Percentiles rank a stretch among this genome's conserved stretches.
Evolutionary conservation across 2,113 vertebrate genomes (phyloP).

Genomic region (Corythornis cristatus): DNA sequence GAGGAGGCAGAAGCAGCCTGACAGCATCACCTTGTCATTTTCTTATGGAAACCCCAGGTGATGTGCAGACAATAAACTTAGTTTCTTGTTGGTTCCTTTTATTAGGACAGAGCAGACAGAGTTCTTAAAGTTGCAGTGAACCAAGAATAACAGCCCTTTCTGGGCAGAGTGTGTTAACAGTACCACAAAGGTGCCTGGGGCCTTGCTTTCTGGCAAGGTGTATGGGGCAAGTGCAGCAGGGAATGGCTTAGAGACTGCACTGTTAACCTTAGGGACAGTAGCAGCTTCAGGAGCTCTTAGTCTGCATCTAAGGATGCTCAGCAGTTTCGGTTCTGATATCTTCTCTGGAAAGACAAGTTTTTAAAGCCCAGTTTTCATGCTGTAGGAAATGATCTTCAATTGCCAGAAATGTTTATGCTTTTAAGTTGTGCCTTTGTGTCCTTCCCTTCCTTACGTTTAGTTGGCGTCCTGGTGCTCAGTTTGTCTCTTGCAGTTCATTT

Average conservation of each 20-base stretch:
- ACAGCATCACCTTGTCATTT: neutral
- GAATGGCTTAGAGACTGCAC: neutral
- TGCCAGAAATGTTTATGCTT: neutral
- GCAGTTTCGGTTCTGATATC: neutral
- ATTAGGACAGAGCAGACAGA: neutral
- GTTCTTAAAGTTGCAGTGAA: neutral
- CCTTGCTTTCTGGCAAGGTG: neutral
- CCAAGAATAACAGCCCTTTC: neutral
- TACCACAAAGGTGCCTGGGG: neutral
- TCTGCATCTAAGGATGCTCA: neutral
- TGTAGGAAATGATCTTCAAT: neutral
- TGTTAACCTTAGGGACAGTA: neutral
- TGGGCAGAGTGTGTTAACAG: neutral
- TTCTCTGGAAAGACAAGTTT: neutral
- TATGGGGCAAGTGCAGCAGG: neutral
- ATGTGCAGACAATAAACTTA: neutral
- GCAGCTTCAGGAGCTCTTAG: neutral
- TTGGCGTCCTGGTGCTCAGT: neutral
- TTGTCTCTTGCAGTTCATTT: neutral
- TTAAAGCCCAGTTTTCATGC: neutral
- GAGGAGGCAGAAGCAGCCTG: neutral
- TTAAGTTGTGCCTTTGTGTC: neutral
- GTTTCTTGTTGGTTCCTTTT: neutral
- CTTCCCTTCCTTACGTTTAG: neutral
- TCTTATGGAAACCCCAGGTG: neutral